These are phyloP conservation scores for Anas flavirostris DNA, from an alignment of 2,797 vertebrate species.

Conservation along the genomic window DNA sequence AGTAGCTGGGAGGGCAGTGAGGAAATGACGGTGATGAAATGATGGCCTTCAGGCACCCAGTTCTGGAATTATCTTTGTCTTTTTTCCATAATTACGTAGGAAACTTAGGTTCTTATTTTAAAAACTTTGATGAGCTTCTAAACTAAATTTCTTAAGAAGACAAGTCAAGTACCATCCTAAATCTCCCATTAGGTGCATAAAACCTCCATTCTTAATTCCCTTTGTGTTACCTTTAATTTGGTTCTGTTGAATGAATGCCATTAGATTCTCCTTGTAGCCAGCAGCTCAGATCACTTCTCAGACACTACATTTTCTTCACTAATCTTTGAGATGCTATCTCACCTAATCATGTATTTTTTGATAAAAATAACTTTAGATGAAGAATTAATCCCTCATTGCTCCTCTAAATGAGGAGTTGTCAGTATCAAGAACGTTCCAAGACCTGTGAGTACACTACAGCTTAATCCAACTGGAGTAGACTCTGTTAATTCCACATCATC, in stretches of 20 bases:
- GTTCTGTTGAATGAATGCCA: neutral
- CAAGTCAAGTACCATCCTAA: neutral
- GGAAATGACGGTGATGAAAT: neutral
- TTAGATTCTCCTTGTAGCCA: neutral
- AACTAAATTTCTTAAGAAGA: neutral
- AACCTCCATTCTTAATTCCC: neutral
- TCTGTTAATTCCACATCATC: slow-evolving; percentile 46
- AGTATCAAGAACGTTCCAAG: neutral
- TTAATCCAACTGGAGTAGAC: neutral
- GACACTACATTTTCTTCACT: neutral
- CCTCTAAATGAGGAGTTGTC: neutral
- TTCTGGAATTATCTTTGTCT: neutral
- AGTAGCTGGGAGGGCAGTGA: neutral
- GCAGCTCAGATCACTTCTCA: neutral
- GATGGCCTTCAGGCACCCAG: neutral
- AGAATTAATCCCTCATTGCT: neutral
- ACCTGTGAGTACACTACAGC: neutral
- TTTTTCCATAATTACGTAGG: neutral
- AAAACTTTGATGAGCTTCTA: neutral
- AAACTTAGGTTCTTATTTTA: neutral
- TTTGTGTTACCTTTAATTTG: neutral
- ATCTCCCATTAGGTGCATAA: neutral
- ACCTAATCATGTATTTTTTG: neutral
- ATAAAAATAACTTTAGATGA: neutral
- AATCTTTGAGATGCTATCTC: neutral